A percentile compares a stretch with the other conserved stretches of the same genome.
These are phyloP conservation scores for Nymphalis c-album DNA, from an alignment of 2,888 invertebrate genomes.

Conservation along the genomic window DNA sequence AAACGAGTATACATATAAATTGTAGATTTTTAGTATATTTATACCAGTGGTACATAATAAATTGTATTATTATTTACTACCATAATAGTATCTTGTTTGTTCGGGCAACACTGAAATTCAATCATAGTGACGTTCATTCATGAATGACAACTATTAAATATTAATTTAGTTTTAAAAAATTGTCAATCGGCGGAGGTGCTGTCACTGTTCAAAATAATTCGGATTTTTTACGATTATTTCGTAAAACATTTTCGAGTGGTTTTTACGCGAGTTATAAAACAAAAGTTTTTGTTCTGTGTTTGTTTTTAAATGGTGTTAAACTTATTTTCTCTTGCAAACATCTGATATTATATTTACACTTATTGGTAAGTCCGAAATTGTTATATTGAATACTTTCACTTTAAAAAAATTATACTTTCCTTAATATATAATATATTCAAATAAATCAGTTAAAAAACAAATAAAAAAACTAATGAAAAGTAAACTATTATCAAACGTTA, in stretches of 20 bases:
- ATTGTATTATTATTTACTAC: neutral
- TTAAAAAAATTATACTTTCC: neutral
- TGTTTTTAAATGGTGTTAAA: neutral
- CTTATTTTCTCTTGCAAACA: neutral
- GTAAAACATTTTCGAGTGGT: neutral
- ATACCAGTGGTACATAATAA: too few relatives aligned
- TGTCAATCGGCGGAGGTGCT: neutral
- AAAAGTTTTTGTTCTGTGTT: neutral
- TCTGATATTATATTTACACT: neutral
- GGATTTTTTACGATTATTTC: slow-evolving; percentile 7
- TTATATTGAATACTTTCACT: neutral
- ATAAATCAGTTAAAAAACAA: neutral
- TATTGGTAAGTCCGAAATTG: neutral
- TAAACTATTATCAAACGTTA: neutral
- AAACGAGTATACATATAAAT: too few relatives aligned
- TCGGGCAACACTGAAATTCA: neutral
- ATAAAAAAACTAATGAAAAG: neutral
- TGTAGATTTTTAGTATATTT: too few relatives aligned
- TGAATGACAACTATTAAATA: too few relatives aligned
- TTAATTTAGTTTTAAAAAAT: slow-evolving; percentile 7
- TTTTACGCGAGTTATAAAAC: neutral
- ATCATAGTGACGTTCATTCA: neutral
- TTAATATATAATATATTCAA: neutral
- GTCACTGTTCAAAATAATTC: slow-evolving; percentile 1
- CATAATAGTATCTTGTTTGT: neutral